Base-by-base conservation (phyloP, 2,113 vertebrate genomes). In the Erythrocercus mccallii region DNA sequence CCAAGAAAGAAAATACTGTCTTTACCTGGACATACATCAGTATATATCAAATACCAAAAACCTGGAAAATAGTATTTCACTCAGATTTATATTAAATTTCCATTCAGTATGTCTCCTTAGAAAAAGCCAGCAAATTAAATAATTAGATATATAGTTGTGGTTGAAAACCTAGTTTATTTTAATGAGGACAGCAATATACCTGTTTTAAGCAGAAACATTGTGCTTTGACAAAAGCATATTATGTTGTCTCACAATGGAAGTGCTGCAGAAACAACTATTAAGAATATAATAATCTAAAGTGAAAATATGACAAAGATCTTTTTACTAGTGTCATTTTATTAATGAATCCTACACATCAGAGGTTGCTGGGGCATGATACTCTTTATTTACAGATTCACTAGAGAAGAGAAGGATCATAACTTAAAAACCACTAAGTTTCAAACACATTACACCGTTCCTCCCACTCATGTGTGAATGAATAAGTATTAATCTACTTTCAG, bases 131-230 rank as follows among this genome's bases (percentile, higher is more conserved):
- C 19, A 94, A 96, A 93, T 91, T 92, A 96, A 97, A 85, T 91
- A 92, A 93, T 95, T 95, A 95, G 60, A 66, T 94, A 87, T 28
- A 81, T 6, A 82, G 40, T 82, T 18, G 1, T 27, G 9, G 31
- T 38, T 95, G 95, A 88, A 92, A 96, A 62, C 79, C 84, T 97
- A 95, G 96, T 95, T 96, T 95, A 38, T 83, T 96, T 97, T 96
- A 96, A 95, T 82, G 79, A 96, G 53, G 48, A 73, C 56, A 56
- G n/a, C 44, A 93, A 81, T 86, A 92, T 80, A 96, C 21, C 47
- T 92, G 44, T 92, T 97, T 97, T 88, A 47, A 70, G 79, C 37
- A 88, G 73, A 78, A 97, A 86, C 44, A 81, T 38, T 92, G 69
- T 90, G 27, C 61, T 93, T 95, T 94, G 56, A 95, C 40, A 95